phyloP scores from a whole-genome alignment of 2,113 vertebrate species.

The Pagrus major region DNA sequence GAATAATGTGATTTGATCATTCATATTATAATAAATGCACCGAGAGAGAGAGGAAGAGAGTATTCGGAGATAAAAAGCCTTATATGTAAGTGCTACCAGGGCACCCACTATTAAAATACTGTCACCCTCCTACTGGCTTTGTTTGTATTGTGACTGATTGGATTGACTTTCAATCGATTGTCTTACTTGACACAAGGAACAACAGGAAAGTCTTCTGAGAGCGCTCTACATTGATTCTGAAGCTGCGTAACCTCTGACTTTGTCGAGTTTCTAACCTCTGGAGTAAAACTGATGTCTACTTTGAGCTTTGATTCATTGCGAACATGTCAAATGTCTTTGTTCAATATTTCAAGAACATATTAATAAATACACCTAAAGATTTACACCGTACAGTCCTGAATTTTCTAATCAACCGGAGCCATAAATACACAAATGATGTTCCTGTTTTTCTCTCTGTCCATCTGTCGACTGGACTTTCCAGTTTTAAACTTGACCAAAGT shows the following conservation, averaged over 20 bases:
- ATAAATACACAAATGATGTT: slow-evolving; percentile 52
- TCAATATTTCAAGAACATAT: slow-evolving; percentile 29
- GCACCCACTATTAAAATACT: slow-evolving; percentile 32
- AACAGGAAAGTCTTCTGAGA: slow-evolving; percentile 59
- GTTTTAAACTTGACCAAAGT: slow-evolving; percentile 81
- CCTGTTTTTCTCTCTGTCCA: slow-evolving; percentile 66
- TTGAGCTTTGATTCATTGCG: slow-evolving; percentile 19
- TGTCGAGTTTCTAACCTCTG: slow-evolving; percentile 49
- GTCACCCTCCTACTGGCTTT: slow-evolving; percentile 27
- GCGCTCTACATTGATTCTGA: slow-evolving; percentile 54
- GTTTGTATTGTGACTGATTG: slow-evolving; percentile 64
- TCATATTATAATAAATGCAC: slow-evolving; percentile 39
- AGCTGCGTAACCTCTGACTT: slow-evolving; percentile 50
- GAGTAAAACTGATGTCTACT: slow-evolving; percentile 6
- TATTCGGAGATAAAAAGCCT: slow-evolving; percentile 18
- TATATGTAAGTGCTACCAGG: not conserved
- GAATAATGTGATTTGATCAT: slow-evolving; percentile 54
- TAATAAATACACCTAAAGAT: slow-evolving; percentile 31
- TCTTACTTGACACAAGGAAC: slow-evolving; percentile 49
- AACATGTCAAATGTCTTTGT: slow-evolving; percentile 19
- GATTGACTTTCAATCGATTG: slow-evolving; percentile 61
- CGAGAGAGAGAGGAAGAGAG: not conserved
- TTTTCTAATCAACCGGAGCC: slow-evolving; percentile 48
- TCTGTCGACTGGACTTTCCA: slow-evolving; percentile 72
- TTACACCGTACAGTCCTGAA: slow-evolving; percentile 1